Base-by-base conservation (phyloP, 2,888 invertebrate genomes). In the Electrophaes corylata region DNA sequence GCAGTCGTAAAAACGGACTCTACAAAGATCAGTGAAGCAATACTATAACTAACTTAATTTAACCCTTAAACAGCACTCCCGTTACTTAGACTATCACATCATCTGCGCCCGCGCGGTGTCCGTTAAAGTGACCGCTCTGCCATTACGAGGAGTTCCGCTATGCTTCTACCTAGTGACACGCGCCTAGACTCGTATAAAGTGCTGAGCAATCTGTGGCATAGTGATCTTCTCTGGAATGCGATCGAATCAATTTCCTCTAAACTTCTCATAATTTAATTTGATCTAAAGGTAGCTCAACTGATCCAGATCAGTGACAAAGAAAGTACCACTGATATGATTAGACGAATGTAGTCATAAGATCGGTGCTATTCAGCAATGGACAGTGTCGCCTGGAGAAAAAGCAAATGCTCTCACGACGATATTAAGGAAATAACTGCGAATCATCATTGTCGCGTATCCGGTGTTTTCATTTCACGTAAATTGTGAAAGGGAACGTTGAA, bases 401-500 rank as follows among this genome's bases (percentile, higher is more conserved):
- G 46, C 10, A 43, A 58, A 48, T 40, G 39, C 31, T 39, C 33
- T 44, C 53, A 52, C 50, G 44, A 37, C 26, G 8, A 49, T 52
- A 44, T 54, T 46, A 33, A 51, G 60, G 60, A 55, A 55, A 55
- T 60, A 55, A 37, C 18, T 60, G 37, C 50, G 37, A 47, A 51
- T 52, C 57, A 61, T 62, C 54, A 60, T 54, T 48, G 54, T 55
- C 49, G 37, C 26, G 39, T 59, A 64, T 58, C 62, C 60, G 62
- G 62, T 43, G 62, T 52, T 62, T 57, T 62, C 48, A 43, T 62
- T 58, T 62, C 48, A 46, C 55, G 57, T 52, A 53, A 40, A 55
- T 48, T 57, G 58, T 57, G 56, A 64, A 62, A 62, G 60, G 51
- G 51, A 63, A 57, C 51, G 51, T 51, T 61, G 47, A 54, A 55